These are phyloP conservation scores for Myotis daubentonii DNA, from an alignment of 2,797 vertebrate species.

Conservation along the genomic window DNA sequence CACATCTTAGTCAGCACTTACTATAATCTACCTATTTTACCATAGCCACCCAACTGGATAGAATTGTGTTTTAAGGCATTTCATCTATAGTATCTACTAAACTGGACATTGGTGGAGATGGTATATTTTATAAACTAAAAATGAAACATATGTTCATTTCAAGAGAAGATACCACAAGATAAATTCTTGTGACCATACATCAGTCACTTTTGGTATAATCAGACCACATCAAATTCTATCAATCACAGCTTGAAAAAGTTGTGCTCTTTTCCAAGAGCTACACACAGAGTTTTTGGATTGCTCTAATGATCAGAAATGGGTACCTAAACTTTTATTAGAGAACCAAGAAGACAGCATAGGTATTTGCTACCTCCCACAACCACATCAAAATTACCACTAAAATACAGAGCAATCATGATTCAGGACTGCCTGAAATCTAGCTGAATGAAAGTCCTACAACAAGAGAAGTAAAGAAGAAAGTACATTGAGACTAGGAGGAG, in stretches of 20 bases:
- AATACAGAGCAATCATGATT: too few species aligned
- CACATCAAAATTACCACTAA: too few species aligned
- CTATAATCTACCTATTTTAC: neutral
- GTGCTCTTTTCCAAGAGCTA: neutral
- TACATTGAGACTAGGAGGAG: too few species aligned
- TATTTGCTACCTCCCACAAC: too few species aligned
- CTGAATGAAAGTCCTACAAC: too few species aligned
- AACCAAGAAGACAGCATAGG: too few species aligned
- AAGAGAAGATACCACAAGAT: neutral
- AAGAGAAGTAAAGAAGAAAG: too few species aligned
- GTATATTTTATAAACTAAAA: constrained; percentile 20
- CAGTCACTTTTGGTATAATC: neutral
- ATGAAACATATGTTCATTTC: neutral
- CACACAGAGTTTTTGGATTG: neutral
- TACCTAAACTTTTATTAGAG: neutral
- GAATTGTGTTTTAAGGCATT: neutral
- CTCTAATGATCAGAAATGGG: neutral
- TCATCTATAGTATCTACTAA: neutral
- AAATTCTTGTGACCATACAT: neutral
- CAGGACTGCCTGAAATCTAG: too few species aligned
- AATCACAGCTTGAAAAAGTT: neutral
- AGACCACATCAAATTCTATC: neutral
- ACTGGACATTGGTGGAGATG: neutral
- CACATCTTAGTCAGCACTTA: neutral
- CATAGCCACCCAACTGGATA: neutral